phyloP scores from a whole-genome alignment of 2,888 invertebrate genomes.

The Thecophora atra region DNA sequence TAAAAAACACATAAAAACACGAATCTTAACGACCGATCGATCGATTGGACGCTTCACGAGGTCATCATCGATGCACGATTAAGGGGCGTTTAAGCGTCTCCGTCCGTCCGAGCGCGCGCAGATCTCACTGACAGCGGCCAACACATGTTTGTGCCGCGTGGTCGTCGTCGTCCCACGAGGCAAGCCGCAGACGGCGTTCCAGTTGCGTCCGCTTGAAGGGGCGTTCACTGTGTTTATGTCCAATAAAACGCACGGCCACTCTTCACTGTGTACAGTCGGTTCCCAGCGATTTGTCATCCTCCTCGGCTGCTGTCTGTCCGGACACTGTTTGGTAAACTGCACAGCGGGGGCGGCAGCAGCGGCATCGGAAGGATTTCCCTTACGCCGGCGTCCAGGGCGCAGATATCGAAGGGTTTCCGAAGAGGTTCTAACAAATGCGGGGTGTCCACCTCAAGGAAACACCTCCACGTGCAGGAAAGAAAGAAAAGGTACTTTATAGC shows the following conservation, averaged over 20 bases:
- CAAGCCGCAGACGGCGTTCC: background rate
- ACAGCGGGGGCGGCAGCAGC: background rate
- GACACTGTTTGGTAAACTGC: constrained; percentile 17
- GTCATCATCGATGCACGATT: background rate
- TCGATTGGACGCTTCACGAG: background rate
- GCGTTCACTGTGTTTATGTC: constrained; percentile 33
- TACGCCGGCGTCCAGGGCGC: background rate
- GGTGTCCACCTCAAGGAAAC: no score
- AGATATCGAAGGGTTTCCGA: no score
- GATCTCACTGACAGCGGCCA: background rate
- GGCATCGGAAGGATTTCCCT: background rate
- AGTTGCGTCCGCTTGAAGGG: background rate
- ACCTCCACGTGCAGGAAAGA: no score
- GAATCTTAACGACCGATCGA: background rate
- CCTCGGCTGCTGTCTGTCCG: background rate
- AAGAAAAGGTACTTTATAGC: no score
- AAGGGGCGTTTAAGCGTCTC: constrained; percentile 8
- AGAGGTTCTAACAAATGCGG: no score
- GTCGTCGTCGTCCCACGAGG: background rate
- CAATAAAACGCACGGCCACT: constrained; percentile 20
- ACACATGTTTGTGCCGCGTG: constrained; percentile 5
- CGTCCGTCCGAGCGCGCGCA: background rate
- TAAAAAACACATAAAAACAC: background rate
- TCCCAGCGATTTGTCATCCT: background rate
- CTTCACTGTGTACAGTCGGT: background rate